Base-by-base conservation (phyloP, 2,888 invertebrate species). In the Macaria liturata region DNA sequence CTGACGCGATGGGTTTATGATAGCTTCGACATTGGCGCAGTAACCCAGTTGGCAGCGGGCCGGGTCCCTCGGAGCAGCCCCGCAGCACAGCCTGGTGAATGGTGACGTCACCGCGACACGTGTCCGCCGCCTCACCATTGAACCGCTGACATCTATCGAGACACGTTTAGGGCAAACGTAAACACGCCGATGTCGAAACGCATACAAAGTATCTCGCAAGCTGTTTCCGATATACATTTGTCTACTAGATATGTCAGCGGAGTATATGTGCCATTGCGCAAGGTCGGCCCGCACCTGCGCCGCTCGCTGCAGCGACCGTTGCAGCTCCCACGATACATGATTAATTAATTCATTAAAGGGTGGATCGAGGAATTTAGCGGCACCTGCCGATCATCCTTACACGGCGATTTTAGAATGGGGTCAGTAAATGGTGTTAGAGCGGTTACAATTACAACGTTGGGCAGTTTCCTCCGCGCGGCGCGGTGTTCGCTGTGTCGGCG, bases 241-340 rank as follows among this genome's bases (percentile, higher is more conserved):
- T 83, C 71, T 65, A 74, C 79, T 78, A 81, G 82, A 84, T 80
- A 80, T 76, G 76, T 80, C 62, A 72, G 67, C 70, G 68, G 69
- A 65, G 73, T 73, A 70, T 74, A 80, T 81, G 80, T 86, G 86
- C 77, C 86, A 87, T 88, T 88, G 83, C 86, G 86, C 88, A 90
- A 90, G 88, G 89, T 88, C 84, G 84, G 73, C 75, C 75, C 80
- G 79, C 87, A 86, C 84, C 84, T 86, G 88, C 83, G 78, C 74
- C 78, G 76, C 80, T 66, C 77, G 72, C 78, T 81, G 84, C 81
- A 82, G 70, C 76, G 80, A 77, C 81, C 80, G 86, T 85, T 86
- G 84, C 80, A 82, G 83, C 84, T 83, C 83, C 82, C 81, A 84
- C 84, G 80, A 81, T 62, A 62, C 71, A 80, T 81, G 72, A 74